Percentiles rank a stretch among this genome's conserved stretches.
Conservation (phyloP, 1,140 invertebrate genomes). For the Cyrtorhinus lividipennis region DNA sequence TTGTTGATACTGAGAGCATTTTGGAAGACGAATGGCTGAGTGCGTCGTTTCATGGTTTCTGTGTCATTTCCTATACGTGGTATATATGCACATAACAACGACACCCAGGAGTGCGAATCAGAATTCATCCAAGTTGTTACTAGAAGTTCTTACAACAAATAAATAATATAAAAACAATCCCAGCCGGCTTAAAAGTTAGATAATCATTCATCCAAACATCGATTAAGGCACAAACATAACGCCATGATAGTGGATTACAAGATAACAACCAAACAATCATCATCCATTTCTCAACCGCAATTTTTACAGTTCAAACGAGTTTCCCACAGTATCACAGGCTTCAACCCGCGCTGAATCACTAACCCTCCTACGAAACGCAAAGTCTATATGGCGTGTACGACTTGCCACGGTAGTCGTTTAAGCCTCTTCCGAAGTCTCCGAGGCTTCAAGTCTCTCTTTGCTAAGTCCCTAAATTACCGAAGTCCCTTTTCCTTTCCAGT, state of each 20-base stretch:
- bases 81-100: background rate
- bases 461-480: constrained; percentile 9
- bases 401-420: background rate
- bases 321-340: background rate
- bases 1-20: background rate
- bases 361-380: background rate
- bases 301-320: background rate
- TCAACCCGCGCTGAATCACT: background rate
- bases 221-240: too few relatives aligned
- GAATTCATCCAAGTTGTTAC: background rate
- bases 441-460: background rate
- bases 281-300: background rate
- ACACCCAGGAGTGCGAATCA: background rate
- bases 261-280: too few relatives aligned
- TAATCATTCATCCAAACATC: too few relatives aligned
- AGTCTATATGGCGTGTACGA: background rate
- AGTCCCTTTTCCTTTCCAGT: background rate
- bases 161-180: background rate
- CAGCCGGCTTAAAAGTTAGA: too few relatives aligned
- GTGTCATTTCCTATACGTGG: background rate
- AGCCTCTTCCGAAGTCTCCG: background rate
- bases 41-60: background rate
- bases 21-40: background rate
- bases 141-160: background rate
- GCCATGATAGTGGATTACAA: too few relatives aligned